A percentile compares a stretch with the other conserved stretches of the same genome.
These are phyloP conservation scores for Panthera tigris DNA, from an alignment of 2,113 vertebrate species.

Conservation along the genomic window DNA sequence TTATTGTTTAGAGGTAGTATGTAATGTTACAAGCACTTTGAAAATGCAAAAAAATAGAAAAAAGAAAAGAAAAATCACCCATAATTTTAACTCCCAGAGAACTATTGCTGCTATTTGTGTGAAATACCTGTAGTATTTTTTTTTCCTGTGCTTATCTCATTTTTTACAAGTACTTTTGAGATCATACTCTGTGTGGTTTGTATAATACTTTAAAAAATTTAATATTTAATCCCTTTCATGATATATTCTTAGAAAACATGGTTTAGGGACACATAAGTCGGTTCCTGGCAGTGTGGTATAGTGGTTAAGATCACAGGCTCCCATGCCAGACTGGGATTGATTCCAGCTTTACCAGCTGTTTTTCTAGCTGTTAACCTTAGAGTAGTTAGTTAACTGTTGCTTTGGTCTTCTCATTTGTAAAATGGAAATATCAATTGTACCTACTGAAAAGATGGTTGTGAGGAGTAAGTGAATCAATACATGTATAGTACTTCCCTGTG, in stretches of 20 bases:
- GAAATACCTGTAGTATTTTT: neutral
- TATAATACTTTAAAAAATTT: neutral
- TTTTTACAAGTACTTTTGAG: neutral
- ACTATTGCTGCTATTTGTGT: neutral
- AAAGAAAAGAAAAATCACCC: neutral
- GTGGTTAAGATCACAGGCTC: neutral
- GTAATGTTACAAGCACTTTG: neutral
- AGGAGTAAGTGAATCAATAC: neutral
- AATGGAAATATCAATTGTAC: neutral
- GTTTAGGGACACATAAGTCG: neutral
- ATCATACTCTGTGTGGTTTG: neutral
- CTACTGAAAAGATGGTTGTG: neutral
- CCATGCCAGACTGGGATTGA: neutral
- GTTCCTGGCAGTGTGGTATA: neutral
- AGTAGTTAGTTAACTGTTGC: neutral
- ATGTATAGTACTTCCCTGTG: neutral
- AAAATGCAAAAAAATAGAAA: neutral
- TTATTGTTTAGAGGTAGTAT: neutral
- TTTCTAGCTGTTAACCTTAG: neutral
- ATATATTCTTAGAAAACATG: constrained; percentile 2
- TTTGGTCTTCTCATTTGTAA: neutral
- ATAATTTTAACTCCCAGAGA: neutral
- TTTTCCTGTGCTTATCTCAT: neutral
- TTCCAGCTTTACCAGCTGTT: neutral
- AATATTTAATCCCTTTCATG: constrained; percentile 8